Base-by-base conservation (phyloP, 2,797 vertebrate species). In the Mormyrus proboscirostris region DNA sequence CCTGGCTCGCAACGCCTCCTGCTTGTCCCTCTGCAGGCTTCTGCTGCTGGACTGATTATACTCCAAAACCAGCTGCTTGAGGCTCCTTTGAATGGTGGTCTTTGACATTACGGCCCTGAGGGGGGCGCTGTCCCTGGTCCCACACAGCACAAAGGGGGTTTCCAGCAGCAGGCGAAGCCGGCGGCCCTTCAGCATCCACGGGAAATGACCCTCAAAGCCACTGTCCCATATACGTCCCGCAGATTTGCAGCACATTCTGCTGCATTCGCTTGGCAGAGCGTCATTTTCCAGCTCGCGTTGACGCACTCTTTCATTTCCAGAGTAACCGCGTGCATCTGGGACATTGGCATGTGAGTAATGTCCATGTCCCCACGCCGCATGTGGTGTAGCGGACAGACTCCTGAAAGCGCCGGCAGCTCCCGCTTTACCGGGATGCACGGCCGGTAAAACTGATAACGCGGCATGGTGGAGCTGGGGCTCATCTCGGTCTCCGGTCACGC, bases 21-120 rank as follows among this genome's bases (percentile, higher is more conserved):
- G 91, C 14, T 88, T 90, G 51, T 91, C 88, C 25, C 89, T 90
- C 19, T 89, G 91, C 8, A 90, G 22, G 19, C 38, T 22, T 0
- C 33, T n/a, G 88, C 90, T 91, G 16, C 69, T 87, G 0, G 91
- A 62, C 12, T 9, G 41, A 44, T 90, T 91, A 82, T 91, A 91
- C 53, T 91, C 88, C 41, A 62, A 47, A 10, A 93, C 86, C 5
- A 93, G 82, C n/a, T 90, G 89, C 50, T 86, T 87, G 16, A 94
- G 89, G 57, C 90, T 88, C 50, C 89, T 82, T 57, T 91, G 87
- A 8, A 89, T 89, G 49, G 91, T 89, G 0, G 69, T 62, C 83
- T 92, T 93, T 16, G 93, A 92, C 88, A 92, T 51, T 19, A 79
- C 47, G 0, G 55, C 88, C 4, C 88, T 89, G 51, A 88, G 83